A percentile compares a stretch with the other conserved stretches of the same genome.
These are phyloP conservation scores for Dryococelus australis DNA, from an alignment of 2,888 invertebrate genomes.

Conservation along the genomic window DNA sequence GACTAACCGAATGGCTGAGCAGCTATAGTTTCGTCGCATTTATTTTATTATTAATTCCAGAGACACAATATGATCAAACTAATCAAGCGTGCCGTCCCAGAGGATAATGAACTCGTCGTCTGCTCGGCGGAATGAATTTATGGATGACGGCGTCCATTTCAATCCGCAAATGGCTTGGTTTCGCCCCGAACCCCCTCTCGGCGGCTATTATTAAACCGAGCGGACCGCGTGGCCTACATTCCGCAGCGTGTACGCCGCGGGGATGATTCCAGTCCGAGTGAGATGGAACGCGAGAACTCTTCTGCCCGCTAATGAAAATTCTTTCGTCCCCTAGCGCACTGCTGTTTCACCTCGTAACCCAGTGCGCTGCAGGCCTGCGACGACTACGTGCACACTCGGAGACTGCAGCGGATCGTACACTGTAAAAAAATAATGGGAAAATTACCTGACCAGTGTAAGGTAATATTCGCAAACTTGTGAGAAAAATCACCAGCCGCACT, in stretches of 20 bases:
- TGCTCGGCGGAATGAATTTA: background rate
- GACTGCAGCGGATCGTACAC: no score
- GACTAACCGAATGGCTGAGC: no score
- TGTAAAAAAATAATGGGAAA: no score
- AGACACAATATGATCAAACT: background rate
- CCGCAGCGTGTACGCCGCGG: background rate
- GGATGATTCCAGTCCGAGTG: background rate
- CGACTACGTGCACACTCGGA: background rate
- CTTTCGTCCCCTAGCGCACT: background rate
- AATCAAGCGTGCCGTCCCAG: background rate
- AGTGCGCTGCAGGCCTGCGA: background rate
- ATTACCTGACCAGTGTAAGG: no score
- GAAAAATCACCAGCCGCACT: no score
- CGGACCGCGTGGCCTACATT: background rate
- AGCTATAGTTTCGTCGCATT: no score
- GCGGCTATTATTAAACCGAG: conserved; percentile 9
- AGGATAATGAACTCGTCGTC: background rate
- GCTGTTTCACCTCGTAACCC: background rate
- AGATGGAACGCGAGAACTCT: background rate
- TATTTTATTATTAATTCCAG: background rate
- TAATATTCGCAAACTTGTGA: no score
- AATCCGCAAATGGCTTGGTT: background rate
- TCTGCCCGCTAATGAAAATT: background rate
- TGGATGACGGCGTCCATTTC: background rate
- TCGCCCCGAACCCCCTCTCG: background rate